A percentile compares a stretch with the other conserved stretches of the same genome.
Evolutionary conservation across 2,797 vertebrate genomes (phyloP).

Genomic region (Sebastes ruberrimus): DNA sequence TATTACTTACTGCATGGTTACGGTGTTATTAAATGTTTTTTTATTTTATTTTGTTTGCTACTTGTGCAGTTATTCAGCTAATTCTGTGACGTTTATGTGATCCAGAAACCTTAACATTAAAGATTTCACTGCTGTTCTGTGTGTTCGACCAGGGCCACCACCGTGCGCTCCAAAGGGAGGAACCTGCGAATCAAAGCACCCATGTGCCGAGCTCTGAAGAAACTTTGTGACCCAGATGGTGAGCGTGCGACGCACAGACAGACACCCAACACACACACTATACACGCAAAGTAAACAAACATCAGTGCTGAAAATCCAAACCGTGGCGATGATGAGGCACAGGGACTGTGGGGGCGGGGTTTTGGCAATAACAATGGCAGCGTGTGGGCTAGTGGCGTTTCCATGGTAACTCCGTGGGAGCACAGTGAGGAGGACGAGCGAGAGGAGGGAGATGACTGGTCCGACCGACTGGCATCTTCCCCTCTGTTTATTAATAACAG

Average conservation of each 20-base stretch:
- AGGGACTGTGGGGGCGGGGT: conserved; percentile 43
- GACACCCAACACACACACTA: background rate
- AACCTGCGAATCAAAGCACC: conserved; percentile 98
- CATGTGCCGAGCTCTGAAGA: conserved; percentile 98
- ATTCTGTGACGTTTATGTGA: background rate
- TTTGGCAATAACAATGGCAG: conserved; percentile 59
- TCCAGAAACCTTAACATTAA: background rate
- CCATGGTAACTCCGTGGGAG: conserved; percentile 68
- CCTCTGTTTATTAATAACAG: conserved; percentile 26
- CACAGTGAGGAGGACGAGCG: conserved; percentile 50
- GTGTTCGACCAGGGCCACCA: conserved; percentile 88
- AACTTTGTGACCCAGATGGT: conserved; percentile 99
- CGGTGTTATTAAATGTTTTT: background rate
- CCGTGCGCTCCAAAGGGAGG: conserved; percentile 96
- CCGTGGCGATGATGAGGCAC: background rate
- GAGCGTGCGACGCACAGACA: conserved; percentile 29
- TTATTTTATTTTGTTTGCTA: background rate
- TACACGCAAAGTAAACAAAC: conserved; percentile 22
- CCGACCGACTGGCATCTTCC: conserved; percentile 12
- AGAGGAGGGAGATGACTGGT: conserved; percentile 33
- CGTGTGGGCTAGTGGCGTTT: conserved; percentile 69
- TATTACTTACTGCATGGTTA: background rate
- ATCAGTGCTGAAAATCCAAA: conserved; percentile 14
- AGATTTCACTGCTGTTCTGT: background rate
- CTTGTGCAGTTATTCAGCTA: background rate